Evolutionary conservation across 2,888 invertebrate genomes (phyloP), one percentile per base, ranked within the genome.

Genomic region (Pelosia muscerda): DNA sequence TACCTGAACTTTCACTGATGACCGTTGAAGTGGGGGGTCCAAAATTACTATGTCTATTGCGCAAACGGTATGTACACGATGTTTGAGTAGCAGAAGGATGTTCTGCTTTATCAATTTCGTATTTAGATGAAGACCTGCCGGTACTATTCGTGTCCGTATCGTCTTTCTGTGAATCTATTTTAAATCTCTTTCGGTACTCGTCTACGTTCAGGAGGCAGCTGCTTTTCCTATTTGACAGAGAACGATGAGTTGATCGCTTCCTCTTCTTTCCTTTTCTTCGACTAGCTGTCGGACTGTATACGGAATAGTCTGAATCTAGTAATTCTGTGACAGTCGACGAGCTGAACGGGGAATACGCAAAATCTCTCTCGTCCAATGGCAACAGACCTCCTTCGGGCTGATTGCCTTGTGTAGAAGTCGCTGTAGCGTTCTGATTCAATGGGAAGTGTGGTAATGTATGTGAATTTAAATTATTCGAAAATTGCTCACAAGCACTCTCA

Each of bases 311-410:
- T 0, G 95, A 95, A 81, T 95, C 95, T 28, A 93, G 76, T 80
- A 94, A 84, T 73, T 95, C 95, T 71, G 94, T 94, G 77, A 93
- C 92, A 68, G 95, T 94, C 57, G 95, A 94, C 64, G 95, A 93
- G 80, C 95, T 95, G 82, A 93, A 95, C 69, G 95, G 95, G 26
- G 95, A 95, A 84, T 94, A 94, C 23, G 93, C 95, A 77, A 89
- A 95, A 78, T 95, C 95, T 81, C 95, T 92, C 74, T 95, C 95
- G 89, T 95, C 95, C 65, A 95, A 86, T 19, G 95, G 95, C 71
- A 94, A 86, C 67, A 95, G 85, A 65, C 95, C 95, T 77, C 94
- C 90, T 81, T 93, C 94, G n/a, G 87, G 77, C 78, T 87, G 88
- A 79, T 85, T 90, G 68, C 82, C 78, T 69, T 86, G 88, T 53